A percentile compares a stretch with the other conserved stretches of the same genome.
Conservation (phyloP, 2,113 vertebrate species). For the Actenoides hombroni region DNA sequence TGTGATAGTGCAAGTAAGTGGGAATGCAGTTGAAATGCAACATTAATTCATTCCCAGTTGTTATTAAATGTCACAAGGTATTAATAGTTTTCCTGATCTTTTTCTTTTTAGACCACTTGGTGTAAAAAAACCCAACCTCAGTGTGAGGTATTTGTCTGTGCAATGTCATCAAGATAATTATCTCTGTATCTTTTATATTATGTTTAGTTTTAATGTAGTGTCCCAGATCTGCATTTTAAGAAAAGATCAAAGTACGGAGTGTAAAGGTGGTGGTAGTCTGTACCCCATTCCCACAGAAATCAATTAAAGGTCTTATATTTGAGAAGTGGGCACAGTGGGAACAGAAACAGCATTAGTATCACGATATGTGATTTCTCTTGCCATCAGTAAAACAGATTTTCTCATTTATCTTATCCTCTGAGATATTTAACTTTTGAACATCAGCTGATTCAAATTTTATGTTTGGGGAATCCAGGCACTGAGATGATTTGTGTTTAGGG, state of each 20-base stretch:
- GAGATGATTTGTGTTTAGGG: constrained; percentile 38
- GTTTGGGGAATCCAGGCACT: constrained; percentile 31
- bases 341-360: not conserved
- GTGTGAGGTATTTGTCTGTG: not conserved
- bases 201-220: not conserved
- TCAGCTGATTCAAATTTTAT: constrained; percentile 61
- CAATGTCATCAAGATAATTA: not conserved
- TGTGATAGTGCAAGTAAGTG: not conserved
- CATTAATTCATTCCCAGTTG: constrained; percentile 18
- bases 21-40: not conserved
- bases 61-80: constrained; percentile 27
- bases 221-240: not conserved
- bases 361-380: not conserved
- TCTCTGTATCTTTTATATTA: not conserved
- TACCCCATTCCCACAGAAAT: constrained; percentile 40
- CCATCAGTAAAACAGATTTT: constrained; percentile 46
- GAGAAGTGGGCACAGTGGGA: constrained; percentile 23
- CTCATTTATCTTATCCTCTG: constrained; percentile 52
- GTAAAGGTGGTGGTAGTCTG: not conserved
- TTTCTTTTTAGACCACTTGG: not conserved
- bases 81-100: constrained; percentile 18
- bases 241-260: constrained; percentile 23
- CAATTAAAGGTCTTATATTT: constrained; percentile 33
- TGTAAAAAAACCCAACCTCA: not conserved
- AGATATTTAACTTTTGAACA: constrained; percentile 31